Conservation (phyloP, 2,113 vertebrate genomes). For the Cnemophilus loriae region DNA sequence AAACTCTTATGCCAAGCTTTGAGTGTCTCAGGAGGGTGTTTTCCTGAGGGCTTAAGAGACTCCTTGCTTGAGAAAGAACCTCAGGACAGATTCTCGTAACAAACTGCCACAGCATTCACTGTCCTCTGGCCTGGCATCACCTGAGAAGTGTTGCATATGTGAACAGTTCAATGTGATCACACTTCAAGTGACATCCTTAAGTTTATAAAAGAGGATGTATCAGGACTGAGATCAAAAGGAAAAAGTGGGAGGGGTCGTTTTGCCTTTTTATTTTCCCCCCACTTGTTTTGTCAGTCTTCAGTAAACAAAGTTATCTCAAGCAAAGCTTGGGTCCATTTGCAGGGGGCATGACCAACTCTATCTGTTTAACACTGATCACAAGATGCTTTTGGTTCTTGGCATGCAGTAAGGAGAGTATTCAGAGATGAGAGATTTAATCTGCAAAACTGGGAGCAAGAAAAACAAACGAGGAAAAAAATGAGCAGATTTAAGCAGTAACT, state of each 20-base stretch:
- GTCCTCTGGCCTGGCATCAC: background rate
- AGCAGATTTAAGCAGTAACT: background rate
- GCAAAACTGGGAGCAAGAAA: background rate
- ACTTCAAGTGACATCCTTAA: background rate
- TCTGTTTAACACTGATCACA: background rate
- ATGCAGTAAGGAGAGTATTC: background rate
- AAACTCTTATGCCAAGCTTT: background rate
- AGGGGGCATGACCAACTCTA: background rate
- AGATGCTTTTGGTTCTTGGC: background rate
- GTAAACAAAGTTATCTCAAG: background rate
- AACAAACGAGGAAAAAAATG: background rate
- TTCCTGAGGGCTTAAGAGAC: background rate
- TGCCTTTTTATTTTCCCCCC: background rate
- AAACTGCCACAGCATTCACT: background rate
- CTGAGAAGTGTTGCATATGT: background rate
- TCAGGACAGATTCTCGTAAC: background rate
- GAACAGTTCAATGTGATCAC: background rate
- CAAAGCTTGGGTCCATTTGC: background rate
- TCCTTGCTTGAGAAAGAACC: background rate
- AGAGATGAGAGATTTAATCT: background rate
- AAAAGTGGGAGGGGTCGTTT: fast-evolving
- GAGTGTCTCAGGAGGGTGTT: background rate
- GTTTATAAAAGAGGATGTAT: background rate
- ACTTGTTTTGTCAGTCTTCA: background rate
- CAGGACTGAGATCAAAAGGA: background rate